A percentile compares a stretch with the other conserved stretches of the same genome.
Evolutionary conservation across 2,888 invertebrate genomes (phyloP).

Genomic region (Elmis aenea): DNA sequence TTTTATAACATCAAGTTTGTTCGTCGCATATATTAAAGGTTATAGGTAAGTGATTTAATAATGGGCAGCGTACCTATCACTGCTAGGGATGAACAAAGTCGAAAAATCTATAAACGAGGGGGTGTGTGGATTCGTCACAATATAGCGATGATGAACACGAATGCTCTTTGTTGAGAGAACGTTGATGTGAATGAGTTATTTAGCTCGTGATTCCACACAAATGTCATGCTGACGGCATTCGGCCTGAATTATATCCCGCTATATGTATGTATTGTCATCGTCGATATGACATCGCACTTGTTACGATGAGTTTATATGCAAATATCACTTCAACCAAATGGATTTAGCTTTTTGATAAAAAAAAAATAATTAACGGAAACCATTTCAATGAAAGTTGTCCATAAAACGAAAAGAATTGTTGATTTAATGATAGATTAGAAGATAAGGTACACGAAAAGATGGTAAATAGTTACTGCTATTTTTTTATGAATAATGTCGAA

Average conservation of each 20-base stretch:
- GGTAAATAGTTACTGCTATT: too few species aligned
- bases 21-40: constrained; percentile 17
- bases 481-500: too few species aligned
- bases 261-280: constrained; percentile 33
- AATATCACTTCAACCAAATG: constrained; percentile 7
- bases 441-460: too few species aligned
- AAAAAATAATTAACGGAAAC: too few species aligned
- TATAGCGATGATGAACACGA: constrained; percentile 32
- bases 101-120: too few species aligned
- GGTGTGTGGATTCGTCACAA: constrained; percentile 21
- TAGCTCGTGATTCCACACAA: constrained; percentile 44
- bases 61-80: too few species aligned
- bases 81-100: too few species aligned
- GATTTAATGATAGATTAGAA: too few species aligned
- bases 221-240: constrained; percentile 37
- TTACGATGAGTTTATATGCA: constrained; percentile 42
- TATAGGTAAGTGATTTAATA: constrained; percentile 25
- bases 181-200: constrained; percentile 45
- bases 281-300: constrained; percentile 37
- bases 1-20: constrained; percentile 26
- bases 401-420: too few species aligned
- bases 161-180: constrained; percentile 33
- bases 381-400: too few species aligned
- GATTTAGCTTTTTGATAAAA: too few species aligned
- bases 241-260: constrained; percentile 37